phyloP scores from a whole-genome alignment of 2,113 vertebrate species.

The Toxostoma redivivum region DNA sequence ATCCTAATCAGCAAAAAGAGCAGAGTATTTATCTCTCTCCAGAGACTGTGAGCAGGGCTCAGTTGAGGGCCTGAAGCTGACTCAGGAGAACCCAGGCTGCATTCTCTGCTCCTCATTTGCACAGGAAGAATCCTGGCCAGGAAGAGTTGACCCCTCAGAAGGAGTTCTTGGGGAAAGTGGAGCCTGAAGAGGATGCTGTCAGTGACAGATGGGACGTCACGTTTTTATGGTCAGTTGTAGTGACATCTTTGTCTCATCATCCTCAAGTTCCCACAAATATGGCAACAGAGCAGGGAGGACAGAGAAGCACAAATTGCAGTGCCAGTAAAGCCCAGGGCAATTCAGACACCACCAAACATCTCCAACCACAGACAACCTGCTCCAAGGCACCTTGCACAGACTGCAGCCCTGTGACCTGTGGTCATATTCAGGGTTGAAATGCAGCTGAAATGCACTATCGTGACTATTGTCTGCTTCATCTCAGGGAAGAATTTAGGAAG shows the following conservation, averaged over 20 bases:
- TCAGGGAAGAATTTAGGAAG: neutral
- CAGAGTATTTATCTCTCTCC: neutral
- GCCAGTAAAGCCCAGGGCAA: neutral
- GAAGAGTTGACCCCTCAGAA: neutral
- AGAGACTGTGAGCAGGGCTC: neutral
- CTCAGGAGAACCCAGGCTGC: neutral
- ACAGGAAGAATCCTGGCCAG: neutral
- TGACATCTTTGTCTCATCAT: neutral
- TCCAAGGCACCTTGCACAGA: neutral
- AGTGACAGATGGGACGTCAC: fast-evolving
- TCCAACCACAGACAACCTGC: neutral
- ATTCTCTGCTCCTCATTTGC: neutral
- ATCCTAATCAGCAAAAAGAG: neutral
- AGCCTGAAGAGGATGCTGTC: neutral
- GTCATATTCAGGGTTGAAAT: neutral
- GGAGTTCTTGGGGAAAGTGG: neutral
- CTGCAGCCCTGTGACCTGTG: neutral
- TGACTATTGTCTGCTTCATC: neutral
- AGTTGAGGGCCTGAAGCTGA: neutral
- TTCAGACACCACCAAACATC: neutral
- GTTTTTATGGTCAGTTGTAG: fast-evolving
- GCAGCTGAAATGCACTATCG: neutral
- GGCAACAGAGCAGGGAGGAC: neutral
- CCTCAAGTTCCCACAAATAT: neutral
- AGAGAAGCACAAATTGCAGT: neutral